Conservation (phyloP, 2,797 vertebrate genomes). For the Poecilia gillii region DNA sequence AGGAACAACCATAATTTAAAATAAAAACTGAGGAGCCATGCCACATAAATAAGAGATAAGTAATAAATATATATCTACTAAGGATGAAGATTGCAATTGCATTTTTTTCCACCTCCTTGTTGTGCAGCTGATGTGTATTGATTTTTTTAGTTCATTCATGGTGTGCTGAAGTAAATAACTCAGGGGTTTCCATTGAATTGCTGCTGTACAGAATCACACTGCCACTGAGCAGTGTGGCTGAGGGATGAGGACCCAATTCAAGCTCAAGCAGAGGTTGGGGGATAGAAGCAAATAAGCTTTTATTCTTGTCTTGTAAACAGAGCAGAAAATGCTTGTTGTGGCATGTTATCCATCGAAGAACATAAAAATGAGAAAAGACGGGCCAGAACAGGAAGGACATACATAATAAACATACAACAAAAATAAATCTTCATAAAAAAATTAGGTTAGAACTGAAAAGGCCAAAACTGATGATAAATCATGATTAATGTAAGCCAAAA, state of each 20-base stretch:
- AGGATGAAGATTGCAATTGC: constrained; percentile 32
- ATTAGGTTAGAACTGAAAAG: background rate
- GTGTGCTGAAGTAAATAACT: constrained; percentile 41
- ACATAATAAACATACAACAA: background rate
- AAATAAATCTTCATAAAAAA: background rate
- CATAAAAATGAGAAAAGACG: background rate
- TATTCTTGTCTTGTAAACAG: background rate
- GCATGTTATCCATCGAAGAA: background rate
- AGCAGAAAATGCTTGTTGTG: background rate
- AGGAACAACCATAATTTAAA: constrained; percentile 16
- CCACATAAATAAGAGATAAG: constrained; percentile 10
- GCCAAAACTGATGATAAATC: background rate
- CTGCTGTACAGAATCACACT: constrained; percentile 11
- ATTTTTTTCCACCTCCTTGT: constrained; percentile 28
- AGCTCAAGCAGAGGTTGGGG: background rate
- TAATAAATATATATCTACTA: constrained; percentile 17
- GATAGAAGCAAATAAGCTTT: background rate
- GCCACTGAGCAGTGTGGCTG: background rate
- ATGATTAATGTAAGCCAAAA: background rate
- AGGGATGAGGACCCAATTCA: constrained; percentile 3
- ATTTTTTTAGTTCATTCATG: constrained; percentile 49
- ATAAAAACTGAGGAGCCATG: constrained; percentile 20
- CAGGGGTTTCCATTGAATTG: constrained; percentile 23
- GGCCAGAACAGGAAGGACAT: background rate
- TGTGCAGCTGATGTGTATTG: constrained; percentile 41